phyloP scores from a whole-genome alignment of 2,797 vertebrate genomes.

The Eulemur albifrons region DNA sequence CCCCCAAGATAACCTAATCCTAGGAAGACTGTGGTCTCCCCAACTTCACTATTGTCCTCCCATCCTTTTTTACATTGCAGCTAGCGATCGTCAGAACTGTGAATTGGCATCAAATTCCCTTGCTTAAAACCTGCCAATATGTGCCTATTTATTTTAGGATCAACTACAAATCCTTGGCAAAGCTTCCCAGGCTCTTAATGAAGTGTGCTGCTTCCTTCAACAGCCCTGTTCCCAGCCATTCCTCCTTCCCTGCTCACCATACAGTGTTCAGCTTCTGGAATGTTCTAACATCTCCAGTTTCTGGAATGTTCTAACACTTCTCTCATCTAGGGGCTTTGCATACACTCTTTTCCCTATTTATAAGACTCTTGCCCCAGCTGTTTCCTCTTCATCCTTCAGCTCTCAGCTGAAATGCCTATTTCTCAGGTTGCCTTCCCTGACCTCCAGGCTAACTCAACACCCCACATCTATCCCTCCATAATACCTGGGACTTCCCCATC shows the following conservation, averaged over 20 bases:
- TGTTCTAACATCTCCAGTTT: not conserved
- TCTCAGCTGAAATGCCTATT: not conserved
- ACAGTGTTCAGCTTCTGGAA: slow-evolving; percentile 6
- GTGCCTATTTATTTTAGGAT: slow-evolving; percentile 32
- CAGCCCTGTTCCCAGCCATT: not conserved
- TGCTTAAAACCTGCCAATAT: not conserved
- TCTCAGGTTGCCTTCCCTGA: not conserved
- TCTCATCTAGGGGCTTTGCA: not conserved
- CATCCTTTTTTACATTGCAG: not conserved
- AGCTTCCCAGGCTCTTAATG: not conserved
- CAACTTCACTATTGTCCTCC: not conserved
- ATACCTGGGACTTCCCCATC: not conserved
- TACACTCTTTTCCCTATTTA: not conserved
- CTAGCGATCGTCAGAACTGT: not conserved
- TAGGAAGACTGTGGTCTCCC: not conserved
- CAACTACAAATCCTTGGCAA: not conserved
- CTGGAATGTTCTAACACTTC: not conserved
- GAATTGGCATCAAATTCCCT: not conserved
- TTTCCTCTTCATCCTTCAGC: not conserved
- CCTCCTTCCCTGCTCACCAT: not conserved
- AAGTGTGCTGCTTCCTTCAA: not conserved
- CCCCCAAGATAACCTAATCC: not conserved
- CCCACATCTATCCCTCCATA: not conserved
- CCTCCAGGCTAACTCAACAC: not conserved
- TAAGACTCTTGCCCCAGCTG: not conserved